Percentiles rank a stretch among this genome's conserved stretches.
Evolutionary conservation across 2,888 invertebrate species (phyloP).

Genomic region (Epinotia brunnichana): DNA sequence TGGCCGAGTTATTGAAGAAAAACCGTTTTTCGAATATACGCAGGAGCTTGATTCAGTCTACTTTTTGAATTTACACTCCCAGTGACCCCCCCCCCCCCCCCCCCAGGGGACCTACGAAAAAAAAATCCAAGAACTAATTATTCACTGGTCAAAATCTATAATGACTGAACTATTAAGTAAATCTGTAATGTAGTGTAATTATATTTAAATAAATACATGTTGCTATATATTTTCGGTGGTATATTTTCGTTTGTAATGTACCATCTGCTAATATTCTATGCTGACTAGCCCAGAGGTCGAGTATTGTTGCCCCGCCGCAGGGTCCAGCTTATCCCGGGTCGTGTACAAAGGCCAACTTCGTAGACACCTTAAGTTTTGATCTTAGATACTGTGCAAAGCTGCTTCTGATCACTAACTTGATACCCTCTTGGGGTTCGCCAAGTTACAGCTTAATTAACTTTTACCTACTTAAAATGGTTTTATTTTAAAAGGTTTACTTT

Average conservation of each 20-base stretch:
- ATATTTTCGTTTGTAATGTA: neutral
- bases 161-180: no score
- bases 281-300: neutral
- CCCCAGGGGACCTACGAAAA: no score
- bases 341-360: slow-evolving; percentile 49
- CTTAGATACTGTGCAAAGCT: slow-evolving; percentile 43
- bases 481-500: neutral
- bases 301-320: slow-evolving; percentile 40
- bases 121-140: no score
- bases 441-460: slow-evolving; percentile 10
- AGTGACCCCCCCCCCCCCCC: no score
- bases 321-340: slow-evolving; percentile 46
- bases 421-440: neutral
- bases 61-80: no score
- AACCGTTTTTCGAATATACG: no score
- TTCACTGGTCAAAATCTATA: no score
- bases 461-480: neutral
- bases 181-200: no score
- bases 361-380: slow-evolving; percentile 48
- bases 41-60: no score
- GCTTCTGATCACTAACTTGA: slow-evolving; percentile 20
- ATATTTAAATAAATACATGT: no score
- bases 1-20: no score
- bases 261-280: neutral
- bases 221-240: no score